Base-by-base conservation (phyloP, 2,797 vertebrate genomes). In the Karalla daura region DNA sequence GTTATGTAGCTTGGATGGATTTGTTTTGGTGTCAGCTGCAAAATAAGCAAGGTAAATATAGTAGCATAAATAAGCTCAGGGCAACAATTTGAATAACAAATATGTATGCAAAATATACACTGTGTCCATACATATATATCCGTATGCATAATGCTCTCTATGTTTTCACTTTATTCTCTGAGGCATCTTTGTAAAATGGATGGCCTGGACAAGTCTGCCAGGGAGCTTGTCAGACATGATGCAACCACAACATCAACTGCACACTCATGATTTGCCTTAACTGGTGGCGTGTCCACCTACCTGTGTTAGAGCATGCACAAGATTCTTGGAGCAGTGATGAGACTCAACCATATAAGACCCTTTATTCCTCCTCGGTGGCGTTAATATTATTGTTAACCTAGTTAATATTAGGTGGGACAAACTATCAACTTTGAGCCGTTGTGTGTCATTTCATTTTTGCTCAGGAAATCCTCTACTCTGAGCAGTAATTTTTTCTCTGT, bases 191-290 rank as follows among this genome's bases (percentile, higher is more conserved):
- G 40, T 27, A 20, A 28, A 63, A 56, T 61, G 12, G 21, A 52
- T 30, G 30, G 18, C n/a, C 14, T 10, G 28, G 33, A 37, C 52
- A 58, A 30, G 28, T 21, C 21, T 32, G 35, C 6, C 25, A 46
- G 43, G n/a, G n/a, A n/a, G n/a, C n/a, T n/a, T n/a, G n/a, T n/a
- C n/a, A 68, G 53, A 65, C 21, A 56, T 40, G 47, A 69, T 52
- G 39, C 20, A 63, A 59, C 39, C 37, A 7, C 20, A 15, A 62
- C 43, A 69, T 56, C 32, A 49, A 74, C 51, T 74, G 32, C 59
- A 59, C 28, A 53, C 43, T 74, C 53, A 68, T 40, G 43, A 55
- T 53, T 80, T 37, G 43, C 55, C 1, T 51, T 69, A 66, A 75
- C 53, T 52, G 51, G 39, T 28, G 35, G 52, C 74, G 33, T 65